Evolutionary conservation across 2,113 vertebrate genomes (phyloP).

Genomic region (Psittacus erithacus): DNA sequence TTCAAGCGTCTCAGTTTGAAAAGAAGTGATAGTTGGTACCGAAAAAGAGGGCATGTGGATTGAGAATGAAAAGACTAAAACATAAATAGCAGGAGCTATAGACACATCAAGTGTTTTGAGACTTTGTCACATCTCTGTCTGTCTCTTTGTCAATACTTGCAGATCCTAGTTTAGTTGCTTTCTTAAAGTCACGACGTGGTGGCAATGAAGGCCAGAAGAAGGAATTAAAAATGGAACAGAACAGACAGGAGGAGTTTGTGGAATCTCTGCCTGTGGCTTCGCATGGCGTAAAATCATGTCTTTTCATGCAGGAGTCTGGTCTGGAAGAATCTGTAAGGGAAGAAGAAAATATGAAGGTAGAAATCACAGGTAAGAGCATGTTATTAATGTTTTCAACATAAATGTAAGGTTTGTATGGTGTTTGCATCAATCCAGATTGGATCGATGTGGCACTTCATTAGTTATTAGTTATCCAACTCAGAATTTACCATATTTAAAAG

Average conservation of each 20-base stretch:
- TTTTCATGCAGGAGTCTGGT: not conserved
- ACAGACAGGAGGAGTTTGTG: not conserved
- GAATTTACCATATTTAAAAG: not conserved
- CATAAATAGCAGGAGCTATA: constrained; percentile 11
- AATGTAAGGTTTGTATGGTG: not conserved
- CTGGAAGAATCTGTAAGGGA: constrained; percentile 56
- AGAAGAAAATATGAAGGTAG: not conserved
- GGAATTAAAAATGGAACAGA: constrained; percentile 37
- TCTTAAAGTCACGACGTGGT: constrained; percentile 80
- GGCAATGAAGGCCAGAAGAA: constrained; percentile 47
- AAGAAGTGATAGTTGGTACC: not conserved
- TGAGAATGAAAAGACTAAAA: not conserved
- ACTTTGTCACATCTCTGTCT: constrained; percentile 28
- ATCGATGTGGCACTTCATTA: not conserved
- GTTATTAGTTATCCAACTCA: not conserved
- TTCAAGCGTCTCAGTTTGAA: not conserved
- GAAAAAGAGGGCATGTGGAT: not conserved
- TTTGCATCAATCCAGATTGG: not conserved
- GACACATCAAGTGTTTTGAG: constrained; percentile 1
- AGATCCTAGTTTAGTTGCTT: constrained; percentile 90
- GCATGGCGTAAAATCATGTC: not conserved
- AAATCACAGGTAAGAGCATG: constrained; percentile 72
- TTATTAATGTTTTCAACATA: not conserved
- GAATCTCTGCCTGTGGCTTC: not conserved
- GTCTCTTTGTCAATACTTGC: constrained; percentile 49